Conservation (phyloP, 2,888 invertebrate species). For the Sinhomidia bicolor region DNA sequence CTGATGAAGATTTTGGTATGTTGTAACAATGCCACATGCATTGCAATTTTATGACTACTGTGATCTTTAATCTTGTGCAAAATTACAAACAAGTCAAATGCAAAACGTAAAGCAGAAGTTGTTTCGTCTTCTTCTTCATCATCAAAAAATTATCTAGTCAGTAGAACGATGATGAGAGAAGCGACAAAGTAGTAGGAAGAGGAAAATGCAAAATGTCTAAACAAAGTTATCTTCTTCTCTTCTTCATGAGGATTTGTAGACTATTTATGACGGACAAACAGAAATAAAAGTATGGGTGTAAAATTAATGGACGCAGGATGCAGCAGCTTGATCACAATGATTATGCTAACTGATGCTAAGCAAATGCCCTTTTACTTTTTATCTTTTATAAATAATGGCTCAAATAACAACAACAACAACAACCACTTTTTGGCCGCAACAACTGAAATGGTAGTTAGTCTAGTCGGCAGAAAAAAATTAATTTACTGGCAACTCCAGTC, state of each 20-base stretch:
- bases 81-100: conserved; percentile 2
- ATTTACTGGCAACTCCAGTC: not conserved
- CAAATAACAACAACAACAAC: not conserved
- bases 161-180: not conserved
- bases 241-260: not conserved
- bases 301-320: not conserved
- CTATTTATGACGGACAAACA: not conserved
- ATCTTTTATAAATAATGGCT: not conserved
- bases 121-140: not conserved
- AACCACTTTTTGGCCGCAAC: not conserved
- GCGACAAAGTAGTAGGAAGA: not conserved
- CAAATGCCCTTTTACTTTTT: not conserved
- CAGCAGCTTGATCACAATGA: not conserved
- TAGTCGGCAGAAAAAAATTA: no score
- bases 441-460: not conserved
- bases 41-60: conserved; percentile 14
- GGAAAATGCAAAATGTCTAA: not conserved
- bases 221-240: not conserved
- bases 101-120: conserved; percentile 13
- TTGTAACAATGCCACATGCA: not conserved
- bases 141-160: not conserved
- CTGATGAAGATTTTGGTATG: not conserved
- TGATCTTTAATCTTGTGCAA: conserved; percentile 40
- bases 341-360: not conserved
- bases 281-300: not conserved